Evolutionary conservation across 2,888 invertebrate species (phyloP).

Genomic region (Serripes groenlandicus): DNA sequence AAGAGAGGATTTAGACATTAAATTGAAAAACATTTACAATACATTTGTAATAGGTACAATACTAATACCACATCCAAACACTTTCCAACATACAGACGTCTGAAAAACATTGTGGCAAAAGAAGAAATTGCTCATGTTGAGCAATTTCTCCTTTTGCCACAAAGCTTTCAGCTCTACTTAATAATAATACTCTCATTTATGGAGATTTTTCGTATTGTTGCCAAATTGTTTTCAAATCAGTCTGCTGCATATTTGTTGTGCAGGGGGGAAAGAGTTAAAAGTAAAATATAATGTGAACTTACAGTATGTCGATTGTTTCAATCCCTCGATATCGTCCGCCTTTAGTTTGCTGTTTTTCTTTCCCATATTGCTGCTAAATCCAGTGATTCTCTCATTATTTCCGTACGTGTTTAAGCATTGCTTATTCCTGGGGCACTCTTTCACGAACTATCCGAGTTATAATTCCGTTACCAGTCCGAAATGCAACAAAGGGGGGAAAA

Average conservation of each 20-base stretch:
- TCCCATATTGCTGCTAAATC: slow-evolving; percentile 72
- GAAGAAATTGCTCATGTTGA: background rate
- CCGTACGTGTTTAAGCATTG: background rate
- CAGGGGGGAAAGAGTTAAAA: background rate
- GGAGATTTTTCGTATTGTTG: background rate
- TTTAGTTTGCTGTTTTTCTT: slow-evolving; percentile 82
- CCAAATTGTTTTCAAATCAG: background rate
- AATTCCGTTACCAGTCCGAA: background rate
- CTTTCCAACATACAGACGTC: no score
- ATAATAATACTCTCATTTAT: background rate
- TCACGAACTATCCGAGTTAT: background rate
- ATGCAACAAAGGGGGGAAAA: no score
- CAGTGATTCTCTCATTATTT: slow-evolving; percentile 5
- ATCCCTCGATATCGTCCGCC: slow-evolving; percentile 77
- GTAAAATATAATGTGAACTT: slow-evolving; percentile 66
- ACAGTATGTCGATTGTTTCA: slow-evolving; percentile 80
- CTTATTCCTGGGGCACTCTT: background rate
- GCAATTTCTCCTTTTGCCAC: background rate
- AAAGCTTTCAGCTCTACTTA: background rate
- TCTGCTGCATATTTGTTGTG: background rate
- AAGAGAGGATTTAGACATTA: no score
- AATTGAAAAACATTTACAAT: no score
- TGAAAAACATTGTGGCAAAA: background rate
- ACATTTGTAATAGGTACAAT: no score
- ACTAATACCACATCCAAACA: no score